Base-by-base conservation (phyloP, 2,888 invertebrate species). In the Amiota mariae region DNA sequence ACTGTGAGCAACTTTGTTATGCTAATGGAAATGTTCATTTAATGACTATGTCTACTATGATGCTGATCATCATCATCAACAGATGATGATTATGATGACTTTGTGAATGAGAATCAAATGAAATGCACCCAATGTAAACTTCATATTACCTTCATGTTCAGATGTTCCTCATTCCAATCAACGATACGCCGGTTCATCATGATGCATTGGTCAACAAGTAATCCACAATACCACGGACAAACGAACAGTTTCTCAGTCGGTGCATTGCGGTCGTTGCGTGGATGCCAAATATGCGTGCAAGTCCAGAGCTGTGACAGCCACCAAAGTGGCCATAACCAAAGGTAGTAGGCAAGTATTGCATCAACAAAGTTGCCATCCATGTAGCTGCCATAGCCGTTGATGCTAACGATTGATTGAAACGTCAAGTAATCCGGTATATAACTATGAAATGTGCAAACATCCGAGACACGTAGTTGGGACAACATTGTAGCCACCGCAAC, bases 291-390 rank as follows among this genome's bases (percentile, higher is more conserved):
- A 88, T 98, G 97, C 71, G 94, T 89, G 0, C 96, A 94, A 51
- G 97, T 93, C 96, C 97, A 97, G 0, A 94, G 92, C 89, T 97
- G 97, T 0, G 97, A 96, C 2, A 95, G 85, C 82, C 96, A 91
- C 95, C 96, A 96, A 8, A 95, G 80, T 2, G 95, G 82, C 95
- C 96, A 96, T 13, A 95, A 89, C 95, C 95, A 96, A 0, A 93
- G 91, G 86, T 93, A 92, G 87, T 95, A 93, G 15, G 91, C 90
- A 0, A 91, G 88, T 10, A 94, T 87, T 85, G 93, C 93, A 66
- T 92, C 91, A 49, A 88, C 88, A 67, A 93, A 85, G 75, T 91
- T 91, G 36, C 92, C 90, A 63, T 94, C 93, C 49, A 54, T 57
- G 75, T 79, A 15, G 48, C n/a, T n/a, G n/a, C 46, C 47, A 13